Conservation (phyloP, 1,140 invertebrate species). For the Olivierus martensii region DNA sequence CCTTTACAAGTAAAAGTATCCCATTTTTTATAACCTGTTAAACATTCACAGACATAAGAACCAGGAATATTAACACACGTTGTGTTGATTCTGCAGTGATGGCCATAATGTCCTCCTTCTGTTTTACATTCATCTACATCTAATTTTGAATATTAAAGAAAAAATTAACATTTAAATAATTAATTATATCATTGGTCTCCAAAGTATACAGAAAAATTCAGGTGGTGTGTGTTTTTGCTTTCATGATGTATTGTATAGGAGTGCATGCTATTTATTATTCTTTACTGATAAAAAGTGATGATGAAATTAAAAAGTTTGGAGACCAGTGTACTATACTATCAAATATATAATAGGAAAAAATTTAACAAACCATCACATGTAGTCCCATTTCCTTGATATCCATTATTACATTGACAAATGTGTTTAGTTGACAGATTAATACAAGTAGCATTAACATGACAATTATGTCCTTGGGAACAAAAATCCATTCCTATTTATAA, state of each 20-base stretch:
- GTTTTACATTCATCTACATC: conserved; percentile 68
- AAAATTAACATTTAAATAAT: background rate
- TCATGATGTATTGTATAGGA: too few species aligned
- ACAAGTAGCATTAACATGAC: conserved; percentile 68
- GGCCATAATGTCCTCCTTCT: conserved; percentile 53
- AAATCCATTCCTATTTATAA: conserved; percentile 58
- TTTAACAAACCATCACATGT: conserved; percentile 49
- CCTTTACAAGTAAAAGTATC: conserved; percentile 60
- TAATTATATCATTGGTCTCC: background rate
- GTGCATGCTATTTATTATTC: background rate
- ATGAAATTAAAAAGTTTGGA: too few species aligned
- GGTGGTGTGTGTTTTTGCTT: too few species aligned
- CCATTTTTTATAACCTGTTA: conserved; percentile 55
- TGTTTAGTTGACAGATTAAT: conserved; percentile 69
- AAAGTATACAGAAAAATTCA: background rate
- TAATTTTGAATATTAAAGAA: conserved; percentile 26
- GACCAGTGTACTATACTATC: too few species aligned
- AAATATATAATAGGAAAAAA: background rate
- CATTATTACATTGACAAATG: conserved; percentile 64
- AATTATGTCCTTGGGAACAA: conserved; percentile 64
- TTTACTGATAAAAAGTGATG: background rate
- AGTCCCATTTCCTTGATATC: conserved; percentile 64
- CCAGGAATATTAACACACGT: conserved; percentile 63
- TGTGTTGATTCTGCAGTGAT: conserved; percentile 66
- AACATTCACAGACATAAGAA: conserved; percentile 64